Evolutionary conservation across 2,888 invertebrate species (phyloP), one percentile per base, ranked within the genome.

Genomic region (Parnassius mnemosyne): DNA sequence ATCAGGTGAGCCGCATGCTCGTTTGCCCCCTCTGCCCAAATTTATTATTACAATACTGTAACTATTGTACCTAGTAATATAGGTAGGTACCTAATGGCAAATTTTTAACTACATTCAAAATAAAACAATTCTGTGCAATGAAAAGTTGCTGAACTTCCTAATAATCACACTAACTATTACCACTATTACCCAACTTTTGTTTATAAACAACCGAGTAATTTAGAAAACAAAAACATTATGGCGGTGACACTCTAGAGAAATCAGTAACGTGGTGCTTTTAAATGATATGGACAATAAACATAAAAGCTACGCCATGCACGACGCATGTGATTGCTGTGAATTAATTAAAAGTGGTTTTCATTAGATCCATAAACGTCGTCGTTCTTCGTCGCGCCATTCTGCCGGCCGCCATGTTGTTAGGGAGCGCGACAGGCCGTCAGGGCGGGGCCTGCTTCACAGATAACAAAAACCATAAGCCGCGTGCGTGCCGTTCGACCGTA

Each of bases 291-390:
- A 88, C 84, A 87, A 89, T 89, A 88, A 89, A 89, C 86, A 84
- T 90, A 89, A 90, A 89, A 89, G 85, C 85, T 76, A 79, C 77
- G 82, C 73, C 77, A 76, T 80, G 81, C 78, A 76, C 77, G 77
- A 77, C 81, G 81, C 81, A 80, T 84, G 87, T 86, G 89, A 89
- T 89, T 87, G 87, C 86, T 85, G 89, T 85, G 90, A 87, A 90
- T 89, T 90, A 89, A 91, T 91, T 89, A 89, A 76, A 74, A 88
- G 87, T 89, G 88, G 82, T 83, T 89, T 89, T 89, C 87, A 87
- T 89, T 87, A 87, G 83, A 82, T 81, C 76, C 78, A 84, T 87
- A 87, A 85, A 87, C 68, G 78, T 67, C 66, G 68, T 66, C 67
- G 65, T 68, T 61, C 66, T 68, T 61, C 66, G 66, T 65, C 70